Evolutionary conservation across 2,113 vertebrate genomes (phyloP), one percentile per base, ranked within the genome.

Genomic region (Spheniscus mendiculus): DNA sequence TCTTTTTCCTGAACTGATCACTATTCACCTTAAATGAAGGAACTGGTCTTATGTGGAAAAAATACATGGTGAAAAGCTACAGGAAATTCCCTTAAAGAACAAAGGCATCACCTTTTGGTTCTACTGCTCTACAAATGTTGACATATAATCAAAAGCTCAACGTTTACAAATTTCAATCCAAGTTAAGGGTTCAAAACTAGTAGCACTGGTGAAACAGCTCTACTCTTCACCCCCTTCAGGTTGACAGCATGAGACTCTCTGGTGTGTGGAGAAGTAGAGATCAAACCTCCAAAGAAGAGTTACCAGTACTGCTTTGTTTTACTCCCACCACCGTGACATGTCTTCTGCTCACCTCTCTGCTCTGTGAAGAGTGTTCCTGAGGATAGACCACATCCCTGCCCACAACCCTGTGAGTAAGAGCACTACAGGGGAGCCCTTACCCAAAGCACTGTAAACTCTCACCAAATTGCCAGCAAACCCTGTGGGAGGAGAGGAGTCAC

Each of bases 291-390:
- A 22, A 72, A 69, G 23, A 71, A 6, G 50, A 84, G 9, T 13
- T 81, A 7, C n/a, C n/a, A n/a, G n/a, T n/a, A n/a, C n/a, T 10
- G 29, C 8, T 55, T 62, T 59, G 6, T 49, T 58, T 73, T 45
- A 23, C 11, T 44, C 10, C 36, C 32, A 90, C 13, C n/a, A 29
- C 25, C 0, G 0, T 19, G 32, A 21, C 1, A 9, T 16, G 14
- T 34, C 25, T 77, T 49, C 44, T 87, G 18, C 34, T 91, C 55
- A 63, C 7, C 18, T 23, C n/a, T 50, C 15, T 70, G 15, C 47
- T 66, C 45, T 8, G 9, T 25, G 34, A 34, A 49, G 45, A 80
- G 26, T 38, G 21, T 10, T 61, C 10, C 32, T 71, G 65, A 88
- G 38, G 30, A 18, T 1, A 76, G 21, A 93, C 2, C 42, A 63